Base-by-base conservation (phyloP, 2,888 invertebrate species). In the Drosophila pseudotalamancana region DNA sequence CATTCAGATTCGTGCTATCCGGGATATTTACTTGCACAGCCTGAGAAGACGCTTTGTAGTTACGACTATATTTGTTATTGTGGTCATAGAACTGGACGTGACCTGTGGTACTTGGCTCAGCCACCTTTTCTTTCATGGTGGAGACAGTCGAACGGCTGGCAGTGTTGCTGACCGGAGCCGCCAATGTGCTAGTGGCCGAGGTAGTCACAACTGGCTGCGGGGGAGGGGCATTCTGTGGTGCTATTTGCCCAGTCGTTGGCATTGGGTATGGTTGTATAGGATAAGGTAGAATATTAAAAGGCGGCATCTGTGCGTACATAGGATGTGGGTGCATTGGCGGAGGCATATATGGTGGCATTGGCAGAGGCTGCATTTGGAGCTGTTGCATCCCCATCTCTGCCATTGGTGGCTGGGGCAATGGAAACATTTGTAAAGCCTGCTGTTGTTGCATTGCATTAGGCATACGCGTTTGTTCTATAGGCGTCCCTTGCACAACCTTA, bases 11-110 rank as follows among this genome's bases (percentile, higher is more conserved):
- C 0, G 34, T 53, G 3, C 18, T 25, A 42, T 80, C 72, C 5
- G 82, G 86, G 3, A 80, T 79, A 16, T 87, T 84, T 6, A 89
- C 82, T 75, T 88, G 90, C 49, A 92, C 92, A 0, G 91, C 88
- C 21, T 77, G 51, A 4, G 75, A 63, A 1, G 90, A 73, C 2
- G 89, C 89, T 11, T 89, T 66, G 57, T 91, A 91, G n/a, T 89
- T 80, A 29, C 90, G 90, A 3, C 80, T 45, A 76, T 91, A 92
- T 69, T 92, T 91, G 68, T 92, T 93, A 23, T 90, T 88, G 67
- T 92, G 92, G 80, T 93, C 93, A 67, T 92, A 93, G 73, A 91
- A 92, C 64, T 91, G 90, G 1, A 92, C 92, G 4, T 70, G 69
- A 0, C 54, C 69, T 0, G 57, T n/a, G 4, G 54, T 49, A 19